Evolutionary conservation across 2,113 vertebrate genomes (phyloP).

Genomic region (Zonotrichia leucophrys): DNA sequence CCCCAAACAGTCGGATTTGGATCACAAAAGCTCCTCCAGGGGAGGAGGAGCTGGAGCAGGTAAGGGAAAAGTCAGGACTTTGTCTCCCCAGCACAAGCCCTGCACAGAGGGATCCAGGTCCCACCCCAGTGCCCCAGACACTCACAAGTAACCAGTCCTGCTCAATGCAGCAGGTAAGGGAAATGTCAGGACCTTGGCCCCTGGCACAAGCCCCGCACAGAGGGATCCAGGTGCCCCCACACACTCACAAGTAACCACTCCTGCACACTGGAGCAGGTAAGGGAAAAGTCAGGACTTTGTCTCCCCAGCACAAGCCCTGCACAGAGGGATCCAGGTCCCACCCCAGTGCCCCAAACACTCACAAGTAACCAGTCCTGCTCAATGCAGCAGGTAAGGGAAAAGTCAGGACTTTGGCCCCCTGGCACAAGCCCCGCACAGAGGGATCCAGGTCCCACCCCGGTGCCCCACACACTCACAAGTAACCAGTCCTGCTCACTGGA

Average conservation of each 20-base stretch:
- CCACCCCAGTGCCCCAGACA: rapidly evolving
- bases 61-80: rapidly evolving
- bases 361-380: conserved; percentile 92
- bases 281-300: rapidly evolving
- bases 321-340: too few species aligned
- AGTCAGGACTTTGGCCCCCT: rapidly evolving
- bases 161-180: background rate
- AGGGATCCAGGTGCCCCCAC: rapidly evolving
- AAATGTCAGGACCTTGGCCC: rapidly evolving
- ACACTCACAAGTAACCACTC: background rate
- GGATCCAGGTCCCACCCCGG: too few species aligned
- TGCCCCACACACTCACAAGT: too few species aligned
- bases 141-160: too few species aligned
- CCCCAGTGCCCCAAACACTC: conserved; percentile 5
- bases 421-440: too few species aligned
- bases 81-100: background rate
- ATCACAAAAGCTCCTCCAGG: background rate
- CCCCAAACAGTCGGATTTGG: rapidly evolving
- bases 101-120: rapidly evolving
- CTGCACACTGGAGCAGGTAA: background rate
- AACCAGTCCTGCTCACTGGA: too few species aligned
- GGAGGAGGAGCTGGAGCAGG: background rate
- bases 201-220: background rate
- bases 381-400: background rate
- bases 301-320: too few species aligned